Evolutionary conservation across 2,113 vertebrate species (phyloP), one percentile per base, ranked within the genome.

Genomic region (Podiceps cristatus): DNA sequence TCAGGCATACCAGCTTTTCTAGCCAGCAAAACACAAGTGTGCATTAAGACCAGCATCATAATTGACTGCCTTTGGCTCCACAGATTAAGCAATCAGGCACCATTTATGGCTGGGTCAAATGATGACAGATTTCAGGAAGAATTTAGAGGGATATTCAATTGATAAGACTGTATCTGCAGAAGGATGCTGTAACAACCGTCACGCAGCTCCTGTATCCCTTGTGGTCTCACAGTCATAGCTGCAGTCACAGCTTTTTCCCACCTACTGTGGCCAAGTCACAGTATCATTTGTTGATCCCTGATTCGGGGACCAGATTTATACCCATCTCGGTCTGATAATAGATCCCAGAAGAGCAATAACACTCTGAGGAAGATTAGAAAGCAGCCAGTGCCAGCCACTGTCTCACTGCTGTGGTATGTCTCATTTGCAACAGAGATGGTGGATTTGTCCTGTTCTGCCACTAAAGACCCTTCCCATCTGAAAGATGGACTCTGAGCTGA

Each of bases 241-340:
- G 45, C 84, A 80, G 59, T 75, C 66, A 68, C 33, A 66, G 50
- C 12, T 74, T 78, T 79, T 67, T 44, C 49, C 47, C 40, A 33
- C 59, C 47, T 45, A 2, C 44, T 37, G 35, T 22, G 53, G 66
- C 47, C 60, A 68, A 93, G 66, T n/a, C 64, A 66, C 47, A 56
- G 31, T 24, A 50, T 45, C 75, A 50, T 83, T 74, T 94, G 68
- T 88, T 80, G 88, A 69, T 50, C 53, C 47, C 69, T 88, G 84
- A 64, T 93, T 88, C 82, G 47, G 45, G 53, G 69, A 88, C 40
- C 24, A 72, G 64, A 86, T 84, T 90, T 94, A 91, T 59, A 89
- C 12, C 22, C 77, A 50, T 6, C 29, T 88, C 12, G 31, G 52
- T 52, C 83, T 91, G 64, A 69, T 77, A 92, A 76, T 12, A 80